These are phyloP conservation scores for Egretta garzetta DNA, from an alignment of 2,113 vertebrate species.

Conservation along the genomic window DNA sequence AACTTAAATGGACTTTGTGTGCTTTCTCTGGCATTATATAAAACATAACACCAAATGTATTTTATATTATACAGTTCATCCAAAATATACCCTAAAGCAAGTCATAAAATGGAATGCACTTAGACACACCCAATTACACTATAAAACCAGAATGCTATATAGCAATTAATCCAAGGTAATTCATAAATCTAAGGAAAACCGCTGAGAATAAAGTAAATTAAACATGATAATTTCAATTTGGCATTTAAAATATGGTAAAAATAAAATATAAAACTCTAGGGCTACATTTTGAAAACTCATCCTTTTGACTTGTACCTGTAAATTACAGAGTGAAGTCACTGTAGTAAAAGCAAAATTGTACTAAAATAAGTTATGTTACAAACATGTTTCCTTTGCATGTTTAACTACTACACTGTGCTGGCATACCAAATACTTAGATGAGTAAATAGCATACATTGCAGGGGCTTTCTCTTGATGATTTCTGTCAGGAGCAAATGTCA, in stretches of 20 bases:
- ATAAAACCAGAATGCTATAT: constrained; percentile 64
- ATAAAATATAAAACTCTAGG: not conserved
- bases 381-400: not conserved
- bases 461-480: not conserved
- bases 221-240: constrained; percentile 37
- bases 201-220: constrained; percentile 56
- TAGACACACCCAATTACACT: constrained; percentile 68
- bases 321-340: not conserved
- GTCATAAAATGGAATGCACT: constrained; percentile 64
- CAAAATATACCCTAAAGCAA: constrained; percentile 67
- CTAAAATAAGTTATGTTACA: constrained; percentile 2
- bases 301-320: not conserved
- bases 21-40: constrained; percentile 46
- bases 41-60: constrained; percentile 53
- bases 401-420: not conserved
- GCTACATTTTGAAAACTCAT: not conserved
- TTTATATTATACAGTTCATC: constrained; percentile 51
- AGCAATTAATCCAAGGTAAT: constrained; percentile 65
- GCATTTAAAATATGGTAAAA: constrained; percentile 38
- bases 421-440: not conserved
- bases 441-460: not conserved
- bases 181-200: constrained; percentile 62
- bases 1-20: constrained; percentile 19
- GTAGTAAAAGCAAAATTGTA: not conserved
- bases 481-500: not conserved